Evolutionary conservation across 92 coral and sea anemone genomes (phyloP).

Genomic region (Epizoanthus scotinus): DNA sequence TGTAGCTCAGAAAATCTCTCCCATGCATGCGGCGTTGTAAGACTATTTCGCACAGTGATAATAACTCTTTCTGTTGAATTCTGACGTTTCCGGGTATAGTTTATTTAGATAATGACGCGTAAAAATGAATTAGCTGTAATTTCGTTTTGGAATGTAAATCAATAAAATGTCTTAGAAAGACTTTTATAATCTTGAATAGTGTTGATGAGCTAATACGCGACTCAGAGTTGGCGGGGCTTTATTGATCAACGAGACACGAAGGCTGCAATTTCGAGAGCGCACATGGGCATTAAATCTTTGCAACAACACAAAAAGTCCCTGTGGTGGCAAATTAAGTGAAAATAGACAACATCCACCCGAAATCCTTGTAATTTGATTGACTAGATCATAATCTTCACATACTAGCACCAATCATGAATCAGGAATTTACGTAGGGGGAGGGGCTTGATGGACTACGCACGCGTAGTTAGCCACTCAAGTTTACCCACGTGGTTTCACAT

Average conservation of each 20-base stretch:
- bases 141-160: constrained; percentile 60
- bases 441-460: constrained; percentile 50
- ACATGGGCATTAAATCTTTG: background rate
- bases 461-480: constrained; percentile 42
- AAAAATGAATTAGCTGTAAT: constrained; percentile 61
- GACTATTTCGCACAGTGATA: constrained; percentile 38
- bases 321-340: constrained; percentile 40
- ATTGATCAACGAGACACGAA: background rate
- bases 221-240: background rate
- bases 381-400: constrained; percentile 18
- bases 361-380: constrained; percentile 43
- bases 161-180: constrained; percentile 45
- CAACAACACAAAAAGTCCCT: constrained; percentile 14
- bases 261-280: constrained; percentile 16
- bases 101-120: constrained; percentile 64
- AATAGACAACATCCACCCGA: constrained; percentile 29
- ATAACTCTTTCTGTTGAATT: constrained; percentile 30
- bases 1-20: background rate
- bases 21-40: background rate
- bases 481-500: constrained; percentile 88
- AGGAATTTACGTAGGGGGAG: constrained; percentile 52
- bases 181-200: background rate
- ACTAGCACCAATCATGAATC: constrained; percentile 57
- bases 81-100: constrained; percentile 60
- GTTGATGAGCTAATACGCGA: background rate